Percentiles rank a stretch among this genome's conserved stretches.
Evolutionary conservation across 2,113 vertebrate species (phyloP).

Genomic region (Pan troglodytes): NHGRI_mPanTro3-v2.1_pri NC_072412.2:107710001-107710500

Average conservation of each 20-base stretch:
- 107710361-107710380: neutral
- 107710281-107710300: neutral
- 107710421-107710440: neutral
- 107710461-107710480: neutral
- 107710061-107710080: neutral
- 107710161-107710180: neutral
- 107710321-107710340: neutral
- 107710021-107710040: neutral
- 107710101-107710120: neutral
- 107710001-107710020: neutral
- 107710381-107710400: neutral
- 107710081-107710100: neutral
- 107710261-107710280: neutral
- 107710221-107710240: accelerated
- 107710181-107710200: too few relatives aligned
- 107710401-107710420: neutral
- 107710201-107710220: accelerated
- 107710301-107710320: neutral
- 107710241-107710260: too few relatives aligned
- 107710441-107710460: neutral
- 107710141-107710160: neutral
- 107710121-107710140: neutral
- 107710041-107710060: neutral
- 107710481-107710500: neutral
- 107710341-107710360: neutral